Base-by-base conservation (phyloP, 2,888 invertebrate species). In the Drosophila mayaguana region DNA sequence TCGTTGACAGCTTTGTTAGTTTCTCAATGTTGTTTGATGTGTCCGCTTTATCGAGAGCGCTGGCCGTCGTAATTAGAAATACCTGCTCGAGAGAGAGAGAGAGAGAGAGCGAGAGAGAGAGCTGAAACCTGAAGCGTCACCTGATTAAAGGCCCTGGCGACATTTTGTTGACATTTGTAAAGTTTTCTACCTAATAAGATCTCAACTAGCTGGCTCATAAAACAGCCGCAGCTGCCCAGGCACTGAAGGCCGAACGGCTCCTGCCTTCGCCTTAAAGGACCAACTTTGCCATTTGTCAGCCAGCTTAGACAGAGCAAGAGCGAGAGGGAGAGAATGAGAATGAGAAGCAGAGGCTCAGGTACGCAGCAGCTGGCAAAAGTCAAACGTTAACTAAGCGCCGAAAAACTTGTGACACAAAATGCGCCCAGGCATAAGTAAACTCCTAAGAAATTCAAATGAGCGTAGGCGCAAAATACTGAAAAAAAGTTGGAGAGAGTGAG, bases 341-440 rank as follows among this genome's bases (percentile, higher is more conserved):
- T 1, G 14, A 3, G 43, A 14, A 0, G 22, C 38, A 18, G 54
- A 28, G 51, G 53, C 22, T 53, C 32, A 38, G 32, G 56, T 42
- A 59, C 43, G 63, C 38, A 38, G 61, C 72, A 75, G 63, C 78
- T 83, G 85, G 60, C 62, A 84, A 84, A 84, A 84, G 84, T 84
- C 84, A 84, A 84, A 88, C 84, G 88, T 80, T 84, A 88, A 84
- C 88, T 86, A 84, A 84, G 88, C 88, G 86, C 88, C 86, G 69
- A 78, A 88, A 83, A 88, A 88, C 86, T 88, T 84, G 76, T 75
- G 68, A 76, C 88, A 78, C 76, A 88, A 84, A 84, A 83, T 86
- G 75, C 84, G 80, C 40, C 78, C 66, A 85, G 70, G 83, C 84
- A 88, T 88, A 80, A 85, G 83, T 80, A 85, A 88, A 88, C 72